Evolutionary conservation across 2,888 invertebrate species (phyloP), one percentile per base, ranked within the genome.

Genomic region (Hydropsyche betteni): DNA sequence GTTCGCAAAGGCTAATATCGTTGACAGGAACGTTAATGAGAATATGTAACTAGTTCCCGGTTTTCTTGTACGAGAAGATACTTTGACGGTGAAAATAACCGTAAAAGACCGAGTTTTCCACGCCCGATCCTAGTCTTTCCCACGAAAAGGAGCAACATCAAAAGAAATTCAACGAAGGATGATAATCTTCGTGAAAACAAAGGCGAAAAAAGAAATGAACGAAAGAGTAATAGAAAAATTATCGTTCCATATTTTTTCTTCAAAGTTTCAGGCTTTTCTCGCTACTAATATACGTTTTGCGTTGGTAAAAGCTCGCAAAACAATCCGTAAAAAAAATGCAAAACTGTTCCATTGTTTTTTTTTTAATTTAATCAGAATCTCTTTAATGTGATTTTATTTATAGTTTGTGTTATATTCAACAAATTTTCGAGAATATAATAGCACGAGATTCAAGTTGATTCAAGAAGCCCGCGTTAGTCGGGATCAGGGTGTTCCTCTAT

Each of bases 21-120:
- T 34, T 36, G 64, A 64, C 64, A 50, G 69, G 16, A n/a, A 51
- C 69, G 38, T 33, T 69, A 69, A 69, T 69, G 69, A 50, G 69
- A 69, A 69, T 69, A 69, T 69, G 69, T 69, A 69, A 69, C 69
- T 50, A 69, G 69, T 69, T 50, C 24, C 24, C 38, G n/a, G 50
- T 7, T 50, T 44, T 36, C 68, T 44, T 68, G 68, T 51, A 8
- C 14, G 16, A 14, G 24, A 44, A 50, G 38, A 69, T 69, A 38
- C 69, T 51, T 51, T 51, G 51, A 24, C 69, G 44, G 24, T 51
- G 69, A 14, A 51, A 69, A 69, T 50, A 44, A 38, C 69, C 50
- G 16, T 50, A 44, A 69, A 50, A 50, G 50, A 69, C 24, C 34
- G 51, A 69, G 38, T 69, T 69, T 69, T 51, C 50, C 69, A 12